Conservation (phyloP, 2,797 vertebrate genomes). For the Clamator glandarius region DNA sequence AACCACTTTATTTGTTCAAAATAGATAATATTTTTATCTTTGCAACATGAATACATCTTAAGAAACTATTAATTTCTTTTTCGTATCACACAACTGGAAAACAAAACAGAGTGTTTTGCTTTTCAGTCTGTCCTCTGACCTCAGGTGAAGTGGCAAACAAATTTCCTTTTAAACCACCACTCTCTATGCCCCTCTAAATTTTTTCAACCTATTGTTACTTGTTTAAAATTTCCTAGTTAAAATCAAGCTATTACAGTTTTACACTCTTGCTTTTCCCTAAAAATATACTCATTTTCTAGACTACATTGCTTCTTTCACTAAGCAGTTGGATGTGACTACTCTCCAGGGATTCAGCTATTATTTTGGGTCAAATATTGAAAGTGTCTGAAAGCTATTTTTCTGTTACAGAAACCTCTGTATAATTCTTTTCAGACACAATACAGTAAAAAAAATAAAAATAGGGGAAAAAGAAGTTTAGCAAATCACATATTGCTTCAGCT, state of each 20-base stretch:
- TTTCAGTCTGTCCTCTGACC: background rate
- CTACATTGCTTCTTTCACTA: background rate
- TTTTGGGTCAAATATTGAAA: background rate
- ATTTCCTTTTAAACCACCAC: background rate
- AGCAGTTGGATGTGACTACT: background rate
- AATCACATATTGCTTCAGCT: background rate
- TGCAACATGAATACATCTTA: background rate
- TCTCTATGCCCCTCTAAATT: rapidly evolving
- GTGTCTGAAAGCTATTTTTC: background rate
- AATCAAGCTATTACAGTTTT: background rate
- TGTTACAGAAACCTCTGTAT: background rate
- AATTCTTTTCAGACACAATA: background rate
- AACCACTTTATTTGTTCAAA: rapidly evolving
- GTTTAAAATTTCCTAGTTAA: background rate
- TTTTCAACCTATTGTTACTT: background rate
- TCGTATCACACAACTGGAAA: background rate
- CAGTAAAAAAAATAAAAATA: too few species aligned
- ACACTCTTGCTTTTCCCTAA: background rate
- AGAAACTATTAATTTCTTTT: background rate
- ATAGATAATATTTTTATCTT: background rate
- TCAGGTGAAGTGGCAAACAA: background rate
- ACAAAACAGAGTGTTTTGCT: background rate
- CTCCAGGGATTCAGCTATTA: background rate
- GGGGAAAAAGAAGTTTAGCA: background rate
- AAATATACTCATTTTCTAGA: background rate